A percentile compares a stretch with the other conserved stretches of the same genome.
Conservation (phyloP, 1,140 invertebrate species). For the Eulimnadia texana region DNA sequence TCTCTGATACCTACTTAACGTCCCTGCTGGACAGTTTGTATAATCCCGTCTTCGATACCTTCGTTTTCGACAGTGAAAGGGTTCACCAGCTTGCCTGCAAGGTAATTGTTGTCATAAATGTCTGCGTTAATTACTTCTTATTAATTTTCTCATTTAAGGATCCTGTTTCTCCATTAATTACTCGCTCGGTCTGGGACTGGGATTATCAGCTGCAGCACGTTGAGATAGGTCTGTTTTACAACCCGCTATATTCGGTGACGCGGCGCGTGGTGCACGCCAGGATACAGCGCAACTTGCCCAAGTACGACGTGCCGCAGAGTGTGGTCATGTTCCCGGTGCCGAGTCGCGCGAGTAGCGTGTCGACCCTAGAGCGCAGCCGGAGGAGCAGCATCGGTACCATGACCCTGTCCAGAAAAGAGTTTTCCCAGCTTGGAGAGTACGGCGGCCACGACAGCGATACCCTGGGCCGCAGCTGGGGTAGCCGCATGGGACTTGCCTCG, state of each 20-base stretch:
- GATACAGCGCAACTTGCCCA: neutral
- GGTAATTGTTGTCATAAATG: no score
- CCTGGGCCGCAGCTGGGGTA: slow-evolving; percentile 16
- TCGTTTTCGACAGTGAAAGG: slow-evolving; percentile 71
- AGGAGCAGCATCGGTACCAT: slow-evolving; percentile 7
- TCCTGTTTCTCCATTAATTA: slow-evolving; percentile 37
- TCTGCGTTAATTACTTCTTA: neutral
- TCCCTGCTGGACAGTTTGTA: slow-evolving; percentile 77
- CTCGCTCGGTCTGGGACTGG: slow-evolving; percentile 72
- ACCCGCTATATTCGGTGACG: slow-evolving; percentile 48
- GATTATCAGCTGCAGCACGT: slow-evolving; percentile 59
- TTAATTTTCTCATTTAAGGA: slow-evolving; percentile 1
- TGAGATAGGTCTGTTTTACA: slow-evolving; percentile 47
- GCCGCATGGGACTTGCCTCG: neutral
- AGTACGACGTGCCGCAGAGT: neutral
- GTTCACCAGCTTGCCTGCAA: slow-evolving; percentile 43
- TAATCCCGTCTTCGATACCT: slow-evolving; percentile 78
- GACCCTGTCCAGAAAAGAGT: neutral
- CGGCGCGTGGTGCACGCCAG: slow-evolving; percentile 15
- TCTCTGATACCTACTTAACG: slow-evolving; percentile 81
- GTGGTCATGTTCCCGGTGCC: neutral
- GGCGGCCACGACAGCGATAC: slow-evolving; percentile 12
- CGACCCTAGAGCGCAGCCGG: slow-evolving; percentile 4
- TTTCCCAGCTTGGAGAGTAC: neutral
- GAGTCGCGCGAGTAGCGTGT: neutral